These are phyloP conservation scores for Corythaeola cristata DNA, from an alignment of 2,113 vertebrate genomes.

Conservation along the genomic window DNA sequence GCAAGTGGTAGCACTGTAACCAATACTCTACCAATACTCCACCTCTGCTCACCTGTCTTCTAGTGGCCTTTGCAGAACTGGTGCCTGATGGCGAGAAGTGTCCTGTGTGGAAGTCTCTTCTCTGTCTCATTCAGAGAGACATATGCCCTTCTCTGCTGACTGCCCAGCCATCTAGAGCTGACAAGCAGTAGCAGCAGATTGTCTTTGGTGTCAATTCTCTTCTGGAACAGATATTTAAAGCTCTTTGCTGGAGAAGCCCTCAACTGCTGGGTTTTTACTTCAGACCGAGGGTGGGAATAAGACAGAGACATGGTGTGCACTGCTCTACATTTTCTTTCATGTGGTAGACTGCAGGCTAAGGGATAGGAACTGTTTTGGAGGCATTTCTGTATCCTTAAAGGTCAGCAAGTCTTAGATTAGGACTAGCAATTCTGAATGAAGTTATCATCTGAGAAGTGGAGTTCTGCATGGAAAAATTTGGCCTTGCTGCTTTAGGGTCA, in stretches of 20 bases:
- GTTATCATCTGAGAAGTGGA: neutral
- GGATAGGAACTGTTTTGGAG: neutral
- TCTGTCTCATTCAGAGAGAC: neutral
- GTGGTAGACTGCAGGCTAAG: neutral
- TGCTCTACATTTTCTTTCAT: neutral
- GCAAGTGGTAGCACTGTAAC: neutral
- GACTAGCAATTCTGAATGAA: neutral
- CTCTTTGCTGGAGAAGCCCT: neutral
- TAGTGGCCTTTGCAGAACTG: neutral
- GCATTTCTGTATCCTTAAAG: neutral
- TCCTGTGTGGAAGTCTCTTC: neutral
- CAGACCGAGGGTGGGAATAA: neutral
- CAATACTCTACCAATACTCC: neutral
- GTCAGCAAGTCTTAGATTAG: neutral
- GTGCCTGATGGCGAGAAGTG: neutral
- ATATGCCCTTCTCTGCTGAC: neutral
- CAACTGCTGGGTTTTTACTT: neutral
- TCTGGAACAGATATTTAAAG: neutral
- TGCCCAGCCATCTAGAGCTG: neutral
- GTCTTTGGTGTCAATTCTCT: neutral
- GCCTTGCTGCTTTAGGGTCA: neutral
- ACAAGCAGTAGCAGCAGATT: neutral
- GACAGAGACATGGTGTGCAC: neutral
- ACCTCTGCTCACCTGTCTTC: neutral
- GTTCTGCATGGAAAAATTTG: neutral